Percentiles rank a stretch among this genome's conserved stretches.
These are phyloP conservation scores for Rhegmatorhina hoffmannsi DNA, from an alignment of 2,113 vertebrate genomes.

Conservation along the genomic window DNA sequence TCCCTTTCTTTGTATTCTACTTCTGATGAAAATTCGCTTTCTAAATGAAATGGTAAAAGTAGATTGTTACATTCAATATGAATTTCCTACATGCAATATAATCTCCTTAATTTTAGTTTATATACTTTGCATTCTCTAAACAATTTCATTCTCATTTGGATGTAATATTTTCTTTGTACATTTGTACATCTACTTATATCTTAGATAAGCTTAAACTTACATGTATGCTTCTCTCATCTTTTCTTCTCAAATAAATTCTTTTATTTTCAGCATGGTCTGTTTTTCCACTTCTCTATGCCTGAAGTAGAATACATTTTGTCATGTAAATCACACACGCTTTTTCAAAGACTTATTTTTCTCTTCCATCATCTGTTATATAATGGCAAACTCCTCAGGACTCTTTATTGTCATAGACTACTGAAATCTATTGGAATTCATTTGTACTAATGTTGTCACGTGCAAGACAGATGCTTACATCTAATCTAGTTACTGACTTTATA, in stretches of 20 bases:
- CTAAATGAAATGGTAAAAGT: not conserved
- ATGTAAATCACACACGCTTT: not conserved
- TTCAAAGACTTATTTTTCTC: not conserved
- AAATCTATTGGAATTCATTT: not conserved
- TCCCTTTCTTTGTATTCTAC: conserved; percentile 40
- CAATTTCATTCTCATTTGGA: not conserved
- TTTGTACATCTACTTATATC: not conserved
- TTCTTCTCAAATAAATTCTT: not conserved
- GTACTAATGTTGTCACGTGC: not conserved
- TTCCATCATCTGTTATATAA: not conserved
- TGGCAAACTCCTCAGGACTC: not conserved
- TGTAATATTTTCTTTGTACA: not conserved
- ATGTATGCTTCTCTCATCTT: not conserved
- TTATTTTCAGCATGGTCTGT: not conserved
- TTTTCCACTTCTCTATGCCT: not conserved
- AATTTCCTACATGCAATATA: not conserved
- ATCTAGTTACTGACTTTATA: not conserved
- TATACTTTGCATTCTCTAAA: not conserved
- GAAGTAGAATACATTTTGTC: not conserved
- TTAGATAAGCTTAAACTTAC: not conserved
- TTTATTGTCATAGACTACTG: not conserved
- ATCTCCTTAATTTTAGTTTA: not conserved
- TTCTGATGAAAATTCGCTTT: conserved; percentile 23
- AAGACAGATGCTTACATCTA: not conserved
- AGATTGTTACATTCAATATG: not conserved